Conservation (phyloP, 2,797 vertebrate species). For the Amblyopsis hoosieri region DNA sequence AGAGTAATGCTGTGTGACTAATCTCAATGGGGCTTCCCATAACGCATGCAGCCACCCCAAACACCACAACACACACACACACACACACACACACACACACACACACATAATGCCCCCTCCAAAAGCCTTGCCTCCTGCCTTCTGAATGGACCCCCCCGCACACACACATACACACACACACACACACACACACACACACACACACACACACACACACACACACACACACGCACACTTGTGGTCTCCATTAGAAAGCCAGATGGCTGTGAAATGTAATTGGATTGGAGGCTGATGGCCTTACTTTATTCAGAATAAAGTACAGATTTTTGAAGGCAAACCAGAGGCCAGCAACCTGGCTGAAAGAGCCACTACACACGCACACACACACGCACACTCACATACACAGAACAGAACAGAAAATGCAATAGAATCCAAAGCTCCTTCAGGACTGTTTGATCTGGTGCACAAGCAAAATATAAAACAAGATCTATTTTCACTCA, state of each 20-base stretch:
- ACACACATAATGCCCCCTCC: conserved; percentile 30
- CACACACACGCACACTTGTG: conserved; percentile 37
- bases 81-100: neutral
- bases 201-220: conserved; percentile 1
- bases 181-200: neutral
- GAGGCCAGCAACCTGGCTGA: conserved; percentile 33
- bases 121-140: conserved; percentile 55
- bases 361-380: neutral
- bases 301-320: conserved; percentile 72
- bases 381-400: neutral
- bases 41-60: conserved; percentile 80
- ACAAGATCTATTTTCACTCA: too few relatives aligned
- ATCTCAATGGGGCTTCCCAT: conserved; percentile 90
- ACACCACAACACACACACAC: conserved; percentile 56
- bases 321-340: conserved; percentile 77
- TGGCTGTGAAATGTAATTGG: conserved; percentile 77
- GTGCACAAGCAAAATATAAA: too few relatives aligned
- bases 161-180: neutral
- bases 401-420: neutral
- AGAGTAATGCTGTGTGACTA: conserved; percentile 95
- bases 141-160: conserved; percentile 50
- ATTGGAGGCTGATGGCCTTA: conserved; percentile 71
- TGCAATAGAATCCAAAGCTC: too few relatives aligned
- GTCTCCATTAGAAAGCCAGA: conserved; percentile 77
- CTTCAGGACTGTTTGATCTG: too few relatives aligned